Percentiles rank a stretch among this genome's conserved stretches.
Evolutionary conservation across 2,113 vertebrate species (phyloP).

Genomic region (Scomber colias): DNA sequence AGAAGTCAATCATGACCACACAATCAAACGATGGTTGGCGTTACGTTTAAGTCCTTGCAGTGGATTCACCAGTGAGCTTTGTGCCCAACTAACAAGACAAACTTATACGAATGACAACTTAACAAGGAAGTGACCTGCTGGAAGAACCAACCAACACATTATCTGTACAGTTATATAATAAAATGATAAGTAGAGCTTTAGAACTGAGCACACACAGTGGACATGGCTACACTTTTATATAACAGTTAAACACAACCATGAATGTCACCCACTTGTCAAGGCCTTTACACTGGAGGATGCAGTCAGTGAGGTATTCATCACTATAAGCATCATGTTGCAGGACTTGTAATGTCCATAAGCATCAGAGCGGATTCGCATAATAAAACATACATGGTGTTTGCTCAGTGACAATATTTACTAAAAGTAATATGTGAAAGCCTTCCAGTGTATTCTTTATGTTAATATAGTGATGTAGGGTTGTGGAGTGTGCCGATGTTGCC

Average conservation of each 20-base stretch:
- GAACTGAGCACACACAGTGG: no score
- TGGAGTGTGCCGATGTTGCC: conserved; percentile 12
- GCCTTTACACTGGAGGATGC: conserved; percentile 47
- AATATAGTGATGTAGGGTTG: not conserved
- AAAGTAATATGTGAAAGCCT: conserved; percentile 19
- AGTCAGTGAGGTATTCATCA: conserved; percentile 47
- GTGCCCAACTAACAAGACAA: no score
- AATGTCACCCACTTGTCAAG: conserved; percentile 48
- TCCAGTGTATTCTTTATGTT: not conserved
- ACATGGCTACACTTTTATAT: no score
- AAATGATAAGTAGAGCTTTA: no score
- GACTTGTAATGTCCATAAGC: conserved; percentile 41
- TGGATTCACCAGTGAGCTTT: no score
- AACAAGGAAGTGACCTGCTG: no score
- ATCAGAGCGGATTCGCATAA: conserved; percentile 29
- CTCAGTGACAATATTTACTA: conserved; percentile 25
- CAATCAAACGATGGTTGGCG: no score
- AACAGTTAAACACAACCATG: conserved; percentile 3
- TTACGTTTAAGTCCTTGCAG: no score
- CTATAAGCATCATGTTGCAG: conserved; percentile 22
- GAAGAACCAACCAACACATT: no score
- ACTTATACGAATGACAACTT: no score
- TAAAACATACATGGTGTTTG: conserved; percentile 34
- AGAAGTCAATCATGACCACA: no score
- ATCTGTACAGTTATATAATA: no score